Evolutionary conservation across 2,797 vertebrate species (phyloP).

Genomic region (Gymnopithys bicolor): DNA sequence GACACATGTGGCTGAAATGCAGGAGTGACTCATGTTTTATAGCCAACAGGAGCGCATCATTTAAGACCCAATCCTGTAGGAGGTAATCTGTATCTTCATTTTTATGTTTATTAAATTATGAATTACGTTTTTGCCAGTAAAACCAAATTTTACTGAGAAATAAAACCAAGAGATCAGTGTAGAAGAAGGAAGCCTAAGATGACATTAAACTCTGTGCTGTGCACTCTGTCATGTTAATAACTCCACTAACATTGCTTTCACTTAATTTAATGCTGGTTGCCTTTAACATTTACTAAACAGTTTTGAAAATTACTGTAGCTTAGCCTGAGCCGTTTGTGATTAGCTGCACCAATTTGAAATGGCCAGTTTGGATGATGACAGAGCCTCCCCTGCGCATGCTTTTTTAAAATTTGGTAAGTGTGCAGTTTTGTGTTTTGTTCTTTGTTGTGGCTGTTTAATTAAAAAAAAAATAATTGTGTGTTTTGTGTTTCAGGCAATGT

Average conservation of each 20-base stretch:
- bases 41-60: not conserved
- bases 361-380: slow-evolving; percentile 82
- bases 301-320: slow-evolving; percentile 89
- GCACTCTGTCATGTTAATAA: slow-evolving; percentile 69
- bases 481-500: slow-evolving; percentile 6
- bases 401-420: slow-evolving; percentile 90
- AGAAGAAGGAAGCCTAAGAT: slow-evolving; percentile 26
- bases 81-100: not conserved
- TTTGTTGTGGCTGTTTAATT: slow-evolving; percentile 6
- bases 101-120: not conserved
- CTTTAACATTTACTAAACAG: slow-evolving; percentile 88
- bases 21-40: not conserved
- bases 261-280: slow-evolving; percentile 86
- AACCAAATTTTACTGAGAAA: not conserved
- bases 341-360: slow-evolving; percentile 91
- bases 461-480: not conserved
- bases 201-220: slow-evolving; percentile 47
- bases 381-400: slow-evolving; percentile 75
- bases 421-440: slow-evolving; percentile 50
- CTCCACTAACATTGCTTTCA: slow-evolving; percentile 77
- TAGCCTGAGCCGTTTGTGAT: slow-evolving; percentile 87
- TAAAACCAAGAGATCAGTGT: slow-evolving; percentile 7
- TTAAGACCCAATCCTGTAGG: not conserved
- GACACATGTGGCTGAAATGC: not conserved
- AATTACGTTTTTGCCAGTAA: not conserved